These are phyloP conservation scores for Epizoanthus scotinus DNA, from an alignment of 92 coral and sea anemone species.

Conservation along the genomic window DNA sequence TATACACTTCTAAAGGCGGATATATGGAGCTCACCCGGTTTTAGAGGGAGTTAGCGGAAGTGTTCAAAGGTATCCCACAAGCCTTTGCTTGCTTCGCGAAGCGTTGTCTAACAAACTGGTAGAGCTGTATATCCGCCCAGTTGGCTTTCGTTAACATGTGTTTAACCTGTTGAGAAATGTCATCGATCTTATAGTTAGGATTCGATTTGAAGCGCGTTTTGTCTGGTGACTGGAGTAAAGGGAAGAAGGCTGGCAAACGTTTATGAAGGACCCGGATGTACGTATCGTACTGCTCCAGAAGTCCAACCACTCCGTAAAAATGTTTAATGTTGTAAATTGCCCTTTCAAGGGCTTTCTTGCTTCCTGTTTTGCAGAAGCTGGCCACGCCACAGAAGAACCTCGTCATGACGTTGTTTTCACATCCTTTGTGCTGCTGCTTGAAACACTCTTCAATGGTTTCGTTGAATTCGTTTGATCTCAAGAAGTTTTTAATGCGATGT, in stretches of 20 bases:
- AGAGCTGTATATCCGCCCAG: slow-evolving; percentile 80
- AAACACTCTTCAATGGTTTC: slow-evolving; percentile 82
- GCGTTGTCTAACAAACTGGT: slow-evolving; percentile 58
- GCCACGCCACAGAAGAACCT: slow-evolving; percentile 92
- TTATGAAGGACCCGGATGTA: slow-evolving; percentile 73
- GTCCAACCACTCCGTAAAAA: slow-evolving; percentile 79
- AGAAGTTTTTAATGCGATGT: slow-evolving; percentile 57
- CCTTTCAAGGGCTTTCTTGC: slow-evolving; percentile 58
- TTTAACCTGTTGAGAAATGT: slow-evolving; percentile 56
- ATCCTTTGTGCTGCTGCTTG: slow-evolving; percentile 76
- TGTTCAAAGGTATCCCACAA: slow-evolving; percentile 60
- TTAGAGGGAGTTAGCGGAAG: background rate
- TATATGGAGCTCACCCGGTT: too few species aligned
- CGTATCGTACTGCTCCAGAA: slow-evolving; percentile 69
- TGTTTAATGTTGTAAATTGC: slow-evolving; percentile 80
- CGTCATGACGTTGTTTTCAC: slow-evolving; percentile 84
- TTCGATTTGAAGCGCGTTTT: slow-evolving; percentile 59
- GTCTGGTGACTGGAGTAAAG: slow-evolving; percentile 32
- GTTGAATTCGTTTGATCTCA: slow-evolving; percentile 61
- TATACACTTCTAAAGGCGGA: too few species aligned
- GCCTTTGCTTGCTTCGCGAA: slow-evolving; percentile 77
- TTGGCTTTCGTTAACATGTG: slow-evolving; percentile 59
- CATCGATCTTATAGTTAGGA: slow-evolving; percentile 48
- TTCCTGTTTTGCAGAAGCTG: slow-evolving; percentile 73
- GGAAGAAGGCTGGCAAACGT: slow-evolving; percentile 77